Percentiles rank a stretch among this genome's conserved stretches.
phyloP scores from a whole-genome alignment of 2,113 vertebrate species.

The Periophthalmus modestus region DNA sequence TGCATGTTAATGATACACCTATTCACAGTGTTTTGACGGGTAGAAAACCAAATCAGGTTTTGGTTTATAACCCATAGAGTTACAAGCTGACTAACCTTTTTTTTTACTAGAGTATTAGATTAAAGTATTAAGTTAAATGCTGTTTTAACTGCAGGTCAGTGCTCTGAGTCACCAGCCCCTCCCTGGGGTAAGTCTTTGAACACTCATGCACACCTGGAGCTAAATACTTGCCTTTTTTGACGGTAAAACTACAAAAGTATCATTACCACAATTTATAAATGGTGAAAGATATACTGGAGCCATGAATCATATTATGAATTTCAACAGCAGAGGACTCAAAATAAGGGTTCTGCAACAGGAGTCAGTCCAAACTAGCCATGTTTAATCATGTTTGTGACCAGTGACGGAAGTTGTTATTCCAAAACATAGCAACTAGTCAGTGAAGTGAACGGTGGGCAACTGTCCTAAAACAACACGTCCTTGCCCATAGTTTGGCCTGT shows the following conservation, averaged over 20 bases:
- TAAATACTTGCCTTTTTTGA: not conserved
- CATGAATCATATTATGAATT: not conserved
- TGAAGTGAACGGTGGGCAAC: not conserved
- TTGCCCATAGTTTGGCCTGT: not conserved
- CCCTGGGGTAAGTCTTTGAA: conserved; percentile 23
- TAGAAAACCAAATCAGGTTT: not conserved
- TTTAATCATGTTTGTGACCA: not conserved
- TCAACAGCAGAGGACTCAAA: not conserved
- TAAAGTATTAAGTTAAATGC: conserved; percentile 21
- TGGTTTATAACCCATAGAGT: not conserved
- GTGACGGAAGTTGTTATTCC: not conserved
- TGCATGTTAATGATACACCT: not conserved
- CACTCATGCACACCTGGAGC: conserved; percentile 25
- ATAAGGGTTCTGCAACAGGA: not conserved
- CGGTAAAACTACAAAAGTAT: not conserved
- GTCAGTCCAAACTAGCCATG: not conserved
- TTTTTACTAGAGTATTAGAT: conserved; percentile 2
- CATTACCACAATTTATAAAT: conserved; percentile 9
- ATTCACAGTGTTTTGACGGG: not conserved
- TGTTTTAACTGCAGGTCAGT: conserved; percentile 42
- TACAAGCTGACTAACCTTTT: not conserved
- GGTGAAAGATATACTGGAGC: not conserved
- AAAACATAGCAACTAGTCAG: not conserved
- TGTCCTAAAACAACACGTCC: not conserved
- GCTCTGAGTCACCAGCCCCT: conserved; percentile 61